Percentiles rank a stretch among this genome's conserved stretches.
Conservation (phyloP, 1,140 invertebrate genomes). For the Drosophila repleta region DNA sequence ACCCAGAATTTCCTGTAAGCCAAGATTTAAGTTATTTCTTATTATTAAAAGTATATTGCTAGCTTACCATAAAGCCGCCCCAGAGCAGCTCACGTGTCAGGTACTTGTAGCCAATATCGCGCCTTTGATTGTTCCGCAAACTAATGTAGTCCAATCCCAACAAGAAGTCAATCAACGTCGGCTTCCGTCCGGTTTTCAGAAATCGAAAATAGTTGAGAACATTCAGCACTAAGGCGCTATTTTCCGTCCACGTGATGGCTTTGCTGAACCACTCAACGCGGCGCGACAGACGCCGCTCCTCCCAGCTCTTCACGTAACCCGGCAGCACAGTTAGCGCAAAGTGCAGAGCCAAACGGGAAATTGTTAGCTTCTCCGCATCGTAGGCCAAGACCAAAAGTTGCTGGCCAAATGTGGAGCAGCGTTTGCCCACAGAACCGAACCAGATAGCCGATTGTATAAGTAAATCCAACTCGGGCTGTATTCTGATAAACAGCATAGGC, state of each 20-base stretch:
- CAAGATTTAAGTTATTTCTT: background rate
- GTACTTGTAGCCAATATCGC: slow-evolving; percentile 86
- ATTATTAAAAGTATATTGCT: background rate
- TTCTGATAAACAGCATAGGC: slow-evolving; percentile 85
- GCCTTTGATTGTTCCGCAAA: slow-evolving; percentile 84
- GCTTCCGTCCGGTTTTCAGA: slow-evolving; percentile 86
- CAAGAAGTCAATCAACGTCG: slow-evolving; percentile 86
- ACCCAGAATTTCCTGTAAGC: slow-evolving; percentile 86
- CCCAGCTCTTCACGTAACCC: slow-evolving; percentile 85
- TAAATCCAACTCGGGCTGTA: slow-evolving; percentile 86
- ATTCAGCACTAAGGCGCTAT: slow-evolving; percentile 85
- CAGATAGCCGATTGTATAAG: slow-evolving; percentile 86
- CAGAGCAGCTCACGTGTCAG: slow-evolving; percentile 88
- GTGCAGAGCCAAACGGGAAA: slow-evolving; percentile 85
- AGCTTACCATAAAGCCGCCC: slow-evolving; percentile 88
- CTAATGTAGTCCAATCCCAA: slow-evolving; percentile 85
- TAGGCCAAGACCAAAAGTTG: slow-evolving; percentile 87
- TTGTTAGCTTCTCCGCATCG: slow-evolving; percentile 84
- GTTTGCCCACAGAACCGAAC: slow-evolving; percentile 85
- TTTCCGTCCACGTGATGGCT: slow-evolving; percentile 85
- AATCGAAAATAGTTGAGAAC: slow-evolving; percentile 87
- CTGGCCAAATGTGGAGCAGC: slow-evolving; percentile 86
- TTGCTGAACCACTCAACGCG: slow-evolving; percentile 85
- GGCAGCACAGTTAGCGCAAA: slow-evolving; percentile 85
- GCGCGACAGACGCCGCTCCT: slow-evolving; percentile 84